A percentile compares a stretch with the other conserved stretches of the same genome.
These are phyloP conservation scores for Drosophila acutilabella DNA, from an alignment of 2,888 invertebrate species.

Conservation along the genomic window DNA sequence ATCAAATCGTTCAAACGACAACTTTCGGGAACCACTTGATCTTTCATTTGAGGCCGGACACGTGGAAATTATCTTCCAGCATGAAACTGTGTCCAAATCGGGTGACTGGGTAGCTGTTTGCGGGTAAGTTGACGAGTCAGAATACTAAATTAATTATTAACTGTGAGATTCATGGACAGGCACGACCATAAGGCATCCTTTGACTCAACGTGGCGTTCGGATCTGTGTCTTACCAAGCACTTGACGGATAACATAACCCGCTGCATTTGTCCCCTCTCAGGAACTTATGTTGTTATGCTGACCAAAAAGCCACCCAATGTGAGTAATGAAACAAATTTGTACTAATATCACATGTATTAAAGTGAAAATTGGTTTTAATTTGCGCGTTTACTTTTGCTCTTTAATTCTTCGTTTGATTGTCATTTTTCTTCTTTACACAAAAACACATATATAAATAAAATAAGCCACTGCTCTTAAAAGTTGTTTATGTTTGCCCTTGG, in stretches of 20 bases:
- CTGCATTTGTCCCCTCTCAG: slow-evolving; percentile 88
- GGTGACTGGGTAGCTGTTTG: slow-evolving; percentile 85
- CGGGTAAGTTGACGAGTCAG: slow-evolving; percentile 76
- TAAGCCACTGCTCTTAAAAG: not conserved
- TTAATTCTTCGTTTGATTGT: slow-evolving; percentile 4
- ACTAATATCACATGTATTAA: slow-evolving; percentile 1
- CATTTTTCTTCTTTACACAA: not conserved
- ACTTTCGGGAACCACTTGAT: slow-evolving; percentile 83
- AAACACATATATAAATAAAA: not conserved
- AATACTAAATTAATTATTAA: not conserved
- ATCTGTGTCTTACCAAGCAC: slow-evolving; percentile 86
- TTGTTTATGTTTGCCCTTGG: slow-evolving; percentile 7
- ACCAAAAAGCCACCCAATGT: slow-evolving; percentile 86
- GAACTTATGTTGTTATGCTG: slow-evolving; percentile 88
- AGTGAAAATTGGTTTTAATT: slow-evolving; percentile 53
- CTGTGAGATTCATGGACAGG: slow-evolving; percentile 47
- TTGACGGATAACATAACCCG: slow-evolving; percentile 86
- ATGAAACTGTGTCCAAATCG: slow-evolving; percentile 82
- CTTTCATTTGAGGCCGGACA: slow-evolving; percentile 84
- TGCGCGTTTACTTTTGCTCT: slow-evolving; percentile 16
- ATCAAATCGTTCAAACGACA: slow-evolving; percentile 84
- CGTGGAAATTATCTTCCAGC: slow-evolving; percentile 85
- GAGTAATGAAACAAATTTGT: slow-evolving; percentile 72
- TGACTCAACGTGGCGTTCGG: slow-evolving; percentile 88
- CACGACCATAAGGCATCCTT: slow-evolving; percentile 85